Evolutionary conservation across 2,797 vertebrate species (phyloP), one percentile per base, ranked within the genome.

Genomic region (Semaprochilodus insignis): DNA sequence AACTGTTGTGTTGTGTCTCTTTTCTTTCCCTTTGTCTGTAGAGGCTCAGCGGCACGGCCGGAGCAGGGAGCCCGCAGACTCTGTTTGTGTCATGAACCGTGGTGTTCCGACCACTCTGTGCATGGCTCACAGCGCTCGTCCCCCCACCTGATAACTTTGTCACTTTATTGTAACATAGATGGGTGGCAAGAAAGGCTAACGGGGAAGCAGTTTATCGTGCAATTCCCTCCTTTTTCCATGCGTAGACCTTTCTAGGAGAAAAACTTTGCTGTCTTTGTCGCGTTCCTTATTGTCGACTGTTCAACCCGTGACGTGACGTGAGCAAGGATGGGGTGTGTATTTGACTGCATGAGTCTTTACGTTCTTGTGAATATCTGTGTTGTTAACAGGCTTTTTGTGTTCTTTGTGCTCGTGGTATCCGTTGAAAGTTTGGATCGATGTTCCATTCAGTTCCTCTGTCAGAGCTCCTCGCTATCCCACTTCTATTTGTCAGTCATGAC

Each of bases 61-160:
- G 82, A 82, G 83, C 85, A 88, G 83, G 81, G 82, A 54, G 77
- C 74, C 85, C 57, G 83, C 88, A 83, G 85, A 87, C 60, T 88
- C 87, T 81, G 87, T 90, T 75, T 90, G 86, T 90, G 89, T 90
- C 81, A 90, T 90, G 89, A 90, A 87, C 86, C 84, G 85, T 85
- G 89, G 89, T 85, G 87, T 90, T 79, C 89, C 87, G 13, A 90
- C 89, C 85, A 90, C 87, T 65, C 78, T 90, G 82, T 90, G 89
- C 85, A 88, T 88, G 85, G 89, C 84, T 80, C 85, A 87, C 87
- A 88, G 85, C 74, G 76, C 83, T 74, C 72, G 77, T 75, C 81
- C 85, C 78, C 85, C 84, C 73, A 81, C 82, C 66, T 87, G 84
- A 85, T 87, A 83, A 77, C 48, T 16, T 77, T 83, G 59, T 83